Base-by-base conservation (phyloP, 92 coral and sea anemone genomes). In the Epizoanthus stellaris region DNA sequence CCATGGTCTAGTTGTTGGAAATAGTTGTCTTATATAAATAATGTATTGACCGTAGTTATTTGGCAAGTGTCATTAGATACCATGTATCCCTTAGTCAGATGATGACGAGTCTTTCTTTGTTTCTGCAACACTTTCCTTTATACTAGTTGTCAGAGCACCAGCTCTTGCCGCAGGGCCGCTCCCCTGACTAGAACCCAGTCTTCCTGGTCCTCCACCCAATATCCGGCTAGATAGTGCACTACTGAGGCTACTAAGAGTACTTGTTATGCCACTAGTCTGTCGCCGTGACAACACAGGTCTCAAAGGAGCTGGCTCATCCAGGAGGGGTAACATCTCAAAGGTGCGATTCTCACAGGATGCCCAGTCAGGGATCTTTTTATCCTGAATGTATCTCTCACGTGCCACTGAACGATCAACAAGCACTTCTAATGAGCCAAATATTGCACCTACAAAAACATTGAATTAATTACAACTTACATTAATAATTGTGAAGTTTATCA, bases 311-410 rank as follows among this genome's bases (percentile, higher is more conserved):
- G 87, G 91, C 43, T 90, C 92, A 39, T 87, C 95, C 17, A 85
- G 77, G 49, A 86, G 88, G 13, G 95, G 93, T 30, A 74, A 68
- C 70, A 83, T 86, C 40, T 94, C 98, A 20, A 89, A 42, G 21
- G 93, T 64, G 39, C 85, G 93, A 34, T 84, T 81, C 59, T 91
- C 94, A 92, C 98, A 94, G 25, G 91, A 86, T 3, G 90, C 87
- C 99, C 99, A 97, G 84, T 97, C 99, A 76, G 99, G 99, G 38
- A 97, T 82, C 54, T 87, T 91, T 73, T 91, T 92, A 47, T 97
- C 95, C 67, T 89, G 97, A 59, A 87, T 71, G 72, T 95, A 97
- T 23, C 94, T 89, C 63, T 91, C 92, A n/a, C 95, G 89, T 9
- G 91, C 63, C 20, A 94, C 93, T 8, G 99, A 97, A 38, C 99